A percentile compares a stretch with the other conserved stretches of the same genome.
These are phyloP conservation scores for Pitta sordida DNA, from an alignment of 2,113 vertebrate species.

Conservation along the genomic window DNA sequence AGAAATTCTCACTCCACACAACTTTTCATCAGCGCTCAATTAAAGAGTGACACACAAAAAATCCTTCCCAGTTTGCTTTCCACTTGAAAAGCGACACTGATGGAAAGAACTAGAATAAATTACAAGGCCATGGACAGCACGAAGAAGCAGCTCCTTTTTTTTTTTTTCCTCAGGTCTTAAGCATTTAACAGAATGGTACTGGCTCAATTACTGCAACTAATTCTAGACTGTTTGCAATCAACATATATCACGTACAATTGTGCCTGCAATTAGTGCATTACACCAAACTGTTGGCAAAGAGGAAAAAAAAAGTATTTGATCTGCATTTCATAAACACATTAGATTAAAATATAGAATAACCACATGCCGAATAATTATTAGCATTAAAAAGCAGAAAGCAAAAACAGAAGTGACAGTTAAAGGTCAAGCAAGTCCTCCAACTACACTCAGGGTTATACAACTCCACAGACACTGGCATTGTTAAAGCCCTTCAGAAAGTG, in stretches of 20 bases:
- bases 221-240: background rate
- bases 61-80: background rate
- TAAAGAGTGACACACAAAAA: background rate
- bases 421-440: slow-evolving; percentile 51
- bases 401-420: slow-evolving; percentile 41
- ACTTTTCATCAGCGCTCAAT: background rate
- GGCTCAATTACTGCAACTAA: background rate
- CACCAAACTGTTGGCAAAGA: background rate
- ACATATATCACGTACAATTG: background rate
- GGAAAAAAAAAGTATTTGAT: background rate
- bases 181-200: background rate
- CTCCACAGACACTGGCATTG: background rate
- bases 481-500: background rate
- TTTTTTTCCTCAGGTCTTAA: background rate
- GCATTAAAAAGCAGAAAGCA: background rate
- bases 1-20: background rate
- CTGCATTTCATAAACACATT: background rate
- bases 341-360: background rate
- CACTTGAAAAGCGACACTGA: background rate
- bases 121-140: background rate
- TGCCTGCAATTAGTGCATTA: background rate
- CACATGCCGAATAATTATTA: background rate
- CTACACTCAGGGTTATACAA: background rate
- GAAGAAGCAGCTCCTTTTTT: background rate
- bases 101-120: background rate